Evolutionary conservation across 2,113 vertebrate species (phyloP).

Genomic region (Tamias sibiricus): DNA sequence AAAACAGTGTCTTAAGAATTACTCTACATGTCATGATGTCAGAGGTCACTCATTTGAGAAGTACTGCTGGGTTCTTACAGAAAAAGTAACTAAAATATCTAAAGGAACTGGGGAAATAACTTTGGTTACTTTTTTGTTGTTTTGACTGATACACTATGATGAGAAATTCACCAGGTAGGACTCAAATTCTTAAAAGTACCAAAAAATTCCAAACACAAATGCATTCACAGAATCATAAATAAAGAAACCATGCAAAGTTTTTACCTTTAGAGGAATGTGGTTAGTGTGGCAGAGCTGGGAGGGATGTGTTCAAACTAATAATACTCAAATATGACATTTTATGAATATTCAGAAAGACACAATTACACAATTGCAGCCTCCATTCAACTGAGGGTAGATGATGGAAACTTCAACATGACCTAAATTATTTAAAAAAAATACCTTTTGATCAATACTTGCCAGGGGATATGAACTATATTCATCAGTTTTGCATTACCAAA

Average conservation of each 20-base stretch:
- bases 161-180: not conserved
- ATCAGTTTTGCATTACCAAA: not conserved
- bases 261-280: not conserved
- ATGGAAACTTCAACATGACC: too few relatives aligned
- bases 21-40: rapidly evolving
- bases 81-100: not conserved
- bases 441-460: not conserved
- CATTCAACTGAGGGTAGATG: not conserved
- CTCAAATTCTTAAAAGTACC: not conserved
- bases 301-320: not conserved
- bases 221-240: not conserved
- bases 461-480: not conserved
- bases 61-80: not conserved
- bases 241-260: not conserved
- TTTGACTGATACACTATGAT: not conserved
- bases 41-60: not conserved
- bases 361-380: rapidly evolving
- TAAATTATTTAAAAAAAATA: too few relatives aligned
- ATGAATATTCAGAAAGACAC: not conserved
- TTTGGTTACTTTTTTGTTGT: not conserved
- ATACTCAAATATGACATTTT: not conserved
- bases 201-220: not conserved
- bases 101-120: not conserved
- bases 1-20: not conserved
- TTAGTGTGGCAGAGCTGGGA: not conserved